Base-by-base conservation (phyloP, 2,113 vertebrate genomes). In the Accipiter virgatus region DNA sequence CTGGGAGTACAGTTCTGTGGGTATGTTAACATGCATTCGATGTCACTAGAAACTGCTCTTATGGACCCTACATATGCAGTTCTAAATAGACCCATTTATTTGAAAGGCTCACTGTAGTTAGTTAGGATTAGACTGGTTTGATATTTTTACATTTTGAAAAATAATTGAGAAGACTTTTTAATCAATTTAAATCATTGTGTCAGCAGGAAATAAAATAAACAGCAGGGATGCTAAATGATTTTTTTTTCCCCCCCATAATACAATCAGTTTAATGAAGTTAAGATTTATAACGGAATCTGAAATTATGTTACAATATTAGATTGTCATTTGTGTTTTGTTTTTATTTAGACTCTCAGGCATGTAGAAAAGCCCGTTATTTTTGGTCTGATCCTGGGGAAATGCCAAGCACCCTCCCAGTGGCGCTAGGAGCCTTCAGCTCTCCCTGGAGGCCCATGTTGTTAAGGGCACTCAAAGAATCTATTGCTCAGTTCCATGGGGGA, bases 151-250 rank as follows among this genome's bases (percentile, higher is more conserved):
- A 31, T 93, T 95, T 90, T 86, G 53, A 79, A 81, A 95, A 94
- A 91, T 95, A 96, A 85, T 86, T 88, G 87, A 70, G 62, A 91
- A 68, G 65, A 81, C 22, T 81, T 94, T 95, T 91, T 72, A 87
- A 94, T 93, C 65, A 88, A 27, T 96, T 96, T 93, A 84, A 91
- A 88, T 94, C 9, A 25, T 84, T 86, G 31, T 90, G 90, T 93
- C 90, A 96, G 86, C 84, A 95, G 92, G 94, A 97, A 96, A 91
- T 90, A 87, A 92, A 93, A 89, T 73, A 88, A 96, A 80, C 90
- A 81, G 81, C 77, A 87, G 82, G 80, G 58, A 70, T 90, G 62
- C 40, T 68, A 87, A 92, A 91, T 71, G 7, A 72, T 91, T 84
- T 40, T 79, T 43, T 48, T 7, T 25, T 3, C 6, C 6, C 12